Conservation (phyloP, 2,113 vertebrate species). For the Nibea coibor region DNA sequence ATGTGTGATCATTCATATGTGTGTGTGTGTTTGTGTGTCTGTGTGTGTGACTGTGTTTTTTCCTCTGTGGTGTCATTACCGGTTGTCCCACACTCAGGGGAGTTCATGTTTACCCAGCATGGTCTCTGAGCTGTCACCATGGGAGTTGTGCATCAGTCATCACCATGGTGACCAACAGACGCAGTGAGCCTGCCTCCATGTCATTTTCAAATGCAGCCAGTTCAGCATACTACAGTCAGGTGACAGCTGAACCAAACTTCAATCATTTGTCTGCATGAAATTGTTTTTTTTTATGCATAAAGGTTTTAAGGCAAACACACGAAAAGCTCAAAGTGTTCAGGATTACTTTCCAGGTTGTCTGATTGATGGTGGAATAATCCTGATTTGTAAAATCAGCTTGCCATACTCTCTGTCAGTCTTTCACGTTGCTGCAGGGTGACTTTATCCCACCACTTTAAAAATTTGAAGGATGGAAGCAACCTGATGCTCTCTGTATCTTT, state of each 20-base stretch:
- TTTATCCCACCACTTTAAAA: no score
- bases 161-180: conserved; percentile 56
- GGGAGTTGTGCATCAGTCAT: conserved; percentile 57
- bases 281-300: no score
- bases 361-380: not conserved
- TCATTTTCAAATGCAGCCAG: conserved; percentile 50
- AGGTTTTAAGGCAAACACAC: not conserved
- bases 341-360: not conserved
- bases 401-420: no score
- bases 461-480: no score
- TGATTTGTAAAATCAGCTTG: no score
- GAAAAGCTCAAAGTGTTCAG: not conserved
- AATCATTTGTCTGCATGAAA: not conserved
- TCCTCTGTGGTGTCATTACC: conserved; percentile 81
- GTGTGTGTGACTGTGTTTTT: conserved; percentile 41
- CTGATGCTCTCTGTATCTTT: no score
- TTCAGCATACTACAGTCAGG: conserved; percentile 15
- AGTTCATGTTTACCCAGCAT: conserved; percentile 80
- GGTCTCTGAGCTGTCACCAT: conserved; percentile 64
- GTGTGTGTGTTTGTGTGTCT: conserved; percentile 19
- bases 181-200: conserved; percentile 34
- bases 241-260: not conserved
- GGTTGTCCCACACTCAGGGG: conserved; percentile 71
- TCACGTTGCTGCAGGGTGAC: no score
- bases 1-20: not conserved